Conservation (phyloP, 2,797 vertebrate species). For the Linurgus olivaceus region DNA sequence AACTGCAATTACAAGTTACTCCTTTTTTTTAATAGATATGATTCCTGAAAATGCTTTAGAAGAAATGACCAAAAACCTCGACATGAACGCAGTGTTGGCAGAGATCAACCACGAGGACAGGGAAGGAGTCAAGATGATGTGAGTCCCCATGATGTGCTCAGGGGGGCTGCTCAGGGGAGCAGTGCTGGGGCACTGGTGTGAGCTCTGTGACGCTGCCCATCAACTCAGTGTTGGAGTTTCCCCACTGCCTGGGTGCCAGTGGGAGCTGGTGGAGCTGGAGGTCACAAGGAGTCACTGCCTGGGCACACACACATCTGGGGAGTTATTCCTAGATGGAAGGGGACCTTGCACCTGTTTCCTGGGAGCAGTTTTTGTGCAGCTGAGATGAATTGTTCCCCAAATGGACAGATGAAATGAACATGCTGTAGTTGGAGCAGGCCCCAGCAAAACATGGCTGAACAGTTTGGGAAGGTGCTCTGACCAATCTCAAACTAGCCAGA, state of each 20-base stretch:
- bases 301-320: background rate
- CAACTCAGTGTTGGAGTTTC: background rate
- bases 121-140: slow-evolving; percentile 92
- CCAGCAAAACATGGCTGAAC: background rate
- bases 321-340: background rate
- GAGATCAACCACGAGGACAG: slow-evolving; percentile 80
- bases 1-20: background rate
- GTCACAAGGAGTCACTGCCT: background rate
- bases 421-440: background rate
- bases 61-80: slow-evolving; percentile 98
- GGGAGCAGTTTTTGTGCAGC: background rate
- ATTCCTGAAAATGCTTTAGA: slow-evolving; percentile 98
- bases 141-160: slow-evolving; percentile 45
- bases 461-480: background rate
- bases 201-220: background rate
- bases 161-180: background rate
- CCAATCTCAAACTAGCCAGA: background rate
- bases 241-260: background rate
- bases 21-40: slow-evolving; percentile 81
- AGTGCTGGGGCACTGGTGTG: background rate
- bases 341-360: background rate
- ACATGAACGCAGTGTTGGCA: slow-evolving; percentile 91
- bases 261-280: background rate
- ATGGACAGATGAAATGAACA: background rate
- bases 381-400: background rate